Conservation (phyloP, 2,113 vertebrate species). For the Crocuta crocuta region DNA sequence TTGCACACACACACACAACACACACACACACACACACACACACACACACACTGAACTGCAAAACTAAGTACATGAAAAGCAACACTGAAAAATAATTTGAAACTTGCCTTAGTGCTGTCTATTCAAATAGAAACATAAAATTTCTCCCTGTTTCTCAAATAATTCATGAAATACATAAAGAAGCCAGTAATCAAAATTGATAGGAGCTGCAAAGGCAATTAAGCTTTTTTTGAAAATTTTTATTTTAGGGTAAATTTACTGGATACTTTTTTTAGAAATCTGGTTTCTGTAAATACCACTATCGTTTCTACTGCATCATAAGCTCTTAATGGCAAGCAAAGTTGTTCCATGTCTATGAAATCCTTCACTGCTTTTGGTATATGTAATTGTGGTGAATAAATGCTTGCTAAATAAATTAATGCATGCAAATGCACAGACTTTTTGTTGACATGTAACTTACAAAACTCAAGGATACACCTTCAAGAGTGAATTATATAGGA, state of each 20-base stretch:
- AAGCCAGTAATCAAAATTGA: not conserved
- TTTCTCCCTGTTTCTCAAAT: not conserved
- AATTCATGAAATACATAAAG: not conserved
- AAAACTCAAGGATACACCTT: not conserved
- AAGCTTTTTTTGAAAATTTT: not conserved
- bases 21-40: not conserved
- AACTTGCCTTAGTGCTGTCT: not conserved
- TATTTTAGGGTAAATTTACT: not conserved
- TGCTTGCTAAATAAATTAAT: slow-evolving; percentile 8
- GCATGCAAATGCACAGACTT: not conserved
- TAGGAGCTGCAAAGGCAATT: not conserved
- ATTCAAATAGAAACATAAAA: not conserved
- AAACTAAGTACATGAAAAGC: not conserved
- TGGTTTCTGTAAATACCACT: not conserved
- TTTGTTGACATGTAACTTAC: not conserved
- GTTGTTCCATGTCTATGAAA: slow-evolving; percentile 31
- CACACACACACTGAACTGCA: not conserved
- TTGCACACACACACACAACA: not conserved
- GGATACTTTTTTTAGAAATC: not conserved
- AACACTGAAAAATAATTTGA: slow-evolving; percentile 8
- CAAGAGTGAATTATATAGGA: not conserved
- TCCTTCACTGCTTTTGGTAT: not conserved
- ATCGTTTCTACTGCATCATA: not conserved
- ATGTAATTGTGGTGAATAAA: not conserved
- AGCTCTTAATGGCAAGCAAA: not conserved